Evolutionary conservation across 1,140 invertebrate species (phyloP), one percentile per base, ranked within the genome.

Genomic region (Listronotus bonariensis): DNA sequence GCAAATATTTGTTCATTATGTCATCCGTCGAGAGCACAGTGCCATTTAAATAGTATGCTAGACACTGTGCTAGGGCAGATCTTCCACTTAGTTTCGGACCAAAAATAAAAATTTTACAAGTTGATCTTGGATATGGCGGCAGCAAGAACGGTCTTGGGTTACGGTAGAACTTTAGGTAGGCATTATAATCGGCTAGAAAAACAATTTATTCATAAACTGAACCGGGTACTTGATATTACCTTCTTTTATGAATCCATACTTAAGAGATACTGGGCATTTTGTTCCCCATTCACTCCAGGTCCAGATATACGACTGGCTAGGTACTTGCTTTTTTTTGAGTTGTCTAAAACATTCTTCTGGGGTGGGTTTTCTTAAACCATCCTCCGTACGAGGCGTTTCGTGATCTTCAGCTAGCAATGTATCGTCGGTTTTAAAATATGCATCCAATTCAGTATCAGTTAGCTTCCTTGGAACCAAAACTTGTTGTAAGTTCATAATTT

Each of bases 231-330:
- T 80, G 2, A 79, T 63, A 18, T 72, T 70, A 49, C 85, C 85
- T 43, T 76, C 69, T 12, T 75, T 60, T 46, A 77, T 75, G 34
- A 67, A 74, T 11, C 85, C 81, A 46, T 80, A 76, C 41, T 79
- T 79, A 48, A 87, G 74, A 67, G 85, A 80, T 1, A 87, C 84
- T 3, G 86, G 86, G 69, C 86, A 87, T 71, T 79, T 78, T 40
- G 79, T 81, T 38, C 78, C 80, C 85, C 85, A 87, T 14, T 79
- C 71, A 9, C 85, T 86, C 48, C 79, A 71, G 61, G 60, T 69
- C 79, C 78, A 81, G 43, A 73, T 73, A 59, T 76, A 82, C 43
- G 55, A 57, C 0, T 68, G 58, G 11, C 70, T 73, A 6, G 77
- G 62, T 3, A 69, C 70, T 51, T 71, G 46, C 11, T 45, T 60